Conservation (phyloP, 1,140 invertebrate genomes). For the Sipha flava region DNA sequence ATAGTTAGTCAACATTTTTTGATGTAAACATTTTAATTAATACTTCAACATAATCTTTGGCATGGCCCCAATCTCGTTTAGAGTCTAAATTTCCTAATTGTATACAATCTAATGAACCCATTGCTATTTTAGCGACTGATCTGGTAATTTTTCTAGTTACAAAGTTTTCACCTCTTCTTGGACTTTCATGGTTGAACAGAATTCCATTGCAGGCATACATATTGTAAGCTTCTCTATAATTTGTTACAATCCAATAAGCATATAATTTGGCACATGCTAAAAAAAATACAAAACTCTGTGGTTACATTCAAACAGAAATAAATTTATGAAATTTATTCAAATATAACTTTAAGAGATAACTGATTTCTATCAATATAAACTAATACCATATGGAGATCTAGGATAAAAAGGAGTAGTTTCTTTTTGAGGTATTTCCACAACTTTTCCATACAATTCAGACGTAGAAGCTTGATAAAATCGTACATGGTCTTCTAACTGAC, state of each 20-base stretch:
- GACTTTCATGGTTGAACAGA: slow-evolving; percentile 98
- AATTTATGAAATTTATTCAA: neutral
- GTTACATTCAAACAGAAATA: neutral
- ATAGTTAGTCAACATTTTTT: no score
- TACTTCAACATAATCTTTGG: slow-evolving; percentile 96
- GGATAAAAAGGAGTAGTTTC: slow-evolving; percentile 99
- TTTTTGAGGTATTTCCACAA: slow-evolving; percentile 89
- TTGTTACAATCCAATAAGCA: slow-evolving; percentile 97
- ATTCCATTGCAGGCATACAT: slow-evolving; percentile 99
- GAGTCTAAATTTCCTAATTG: slow-evolving; percentile 95
- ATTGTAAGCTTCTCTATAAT: slow-evolving; percentile 94
- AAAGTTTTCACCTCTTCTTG: slow-evolving; percentile 94
- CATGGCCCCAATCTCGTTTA: slow-evolving; percentile 97
- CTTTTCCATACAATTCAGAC: slow-evolving; percentile 97
- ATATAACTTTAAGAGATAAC: neutral
- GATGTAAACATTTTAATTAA: neutral
- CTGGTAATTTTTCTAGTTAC: slow-evolving; percentile 98
- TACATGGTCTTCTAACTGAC: slow-evolving; percentile 72
- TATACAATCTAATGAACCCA: slow-evolving; percentile 76
- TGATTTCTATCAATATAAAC: neutral
- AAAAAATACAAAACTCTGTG: slow-evolving; percentile 40
- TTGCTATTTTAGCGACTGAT: slow-evolving; percentile 89
- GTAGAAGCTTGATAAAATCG: slow-evolving; percentile 98
- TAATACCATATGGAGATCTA: slow-evolving; percentile 93
- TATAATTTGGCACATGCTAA: slow-evolving; percentile 96